Base-by-base conservation (phyloP, 2,797 vertebrate species). In the Pangasius larnaudii region DNA sequence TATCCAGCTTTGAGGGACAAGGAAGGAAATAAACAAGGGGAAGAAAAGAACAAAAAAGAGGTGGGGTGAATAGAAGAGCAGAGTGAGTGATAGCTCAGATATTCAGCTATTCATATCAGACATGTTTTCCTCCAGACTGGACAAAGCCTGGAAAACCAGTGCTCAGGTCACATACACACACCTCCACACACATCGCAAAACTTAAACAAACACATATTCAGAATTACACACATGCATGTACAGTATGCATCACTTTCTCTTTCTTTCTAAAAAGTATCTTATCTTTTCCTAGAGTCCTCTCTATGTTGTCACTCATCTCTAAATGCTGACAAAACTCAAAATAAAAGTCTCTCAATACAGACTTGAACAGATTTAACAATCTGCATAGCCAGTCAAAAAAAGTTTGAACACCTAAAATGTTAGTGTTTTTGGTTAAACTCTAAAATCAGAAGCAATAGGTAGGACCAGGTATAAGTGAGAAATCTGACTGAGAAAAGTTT, bases 1-100 rank as follows among this genome's bases (percentile, higher is more conserved):
- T 96, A 96, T 96, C 96, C 96, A 95, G 95, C 95, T 96, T 95
- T 93, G 94, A 95, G 94, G 93, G 92, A 93, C 90, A 90, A 95
- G 92, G 94, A 81, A 89, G 87, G 85, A 89, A 83, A 80, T 85
- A 90, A 90, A 89, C 87, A 89, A 90, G 88, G 91, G 90, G 93
- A 89, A 92, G 91, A 92, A 93, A 86, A 88, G 88, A 92, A 92
- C 90, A 93, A 93, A 94, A 91, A 92, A 92, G 87, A 89, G 86
- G 86, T 75, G 89, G 87, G 80, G 85, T 88, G 90, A 91, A 86
- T 90, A 81, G 86, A 79, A 88, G 88, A 89, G 79, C 82, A 91
- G 87, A 87, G 89, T 81, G 90, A 88, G 87, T 86, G 88, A 86
- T 81, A 91, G 89, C 87, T 93, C 91, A 93, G 90, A 91, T 90